These are phyloP conservation scores for Oreochromis spilurus DNA, from an alignment of 2,113 vertebrate genomes.

Conservation along the genomic window DNA sequence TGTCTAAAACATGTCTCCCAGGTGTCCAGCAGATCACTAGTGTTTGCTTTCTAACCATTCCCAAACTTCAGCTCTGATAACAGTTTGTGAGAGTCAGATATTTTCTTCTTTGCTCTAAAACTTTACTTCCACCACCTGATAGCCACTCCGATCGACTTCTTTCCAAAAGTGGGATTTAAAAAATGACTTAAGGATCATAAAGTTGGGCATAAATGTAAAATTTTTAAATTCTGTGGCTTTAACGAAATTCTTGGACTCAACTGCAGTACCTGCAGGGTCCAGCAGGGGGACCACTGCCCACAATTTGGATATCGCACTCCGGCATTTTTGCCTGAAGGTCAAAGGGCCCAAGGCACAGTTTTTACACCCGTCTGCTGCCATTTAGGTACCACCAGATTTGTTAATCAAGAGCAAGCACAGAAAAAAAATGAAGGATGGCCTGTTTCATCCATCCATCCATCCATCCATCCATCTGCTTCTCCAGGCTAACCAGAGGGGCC, in stretches of 20 bases:
- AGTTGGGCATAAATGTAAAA: not conserved
- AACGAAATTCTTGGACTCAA: no score
- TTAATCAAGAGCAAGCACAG: not conserved
- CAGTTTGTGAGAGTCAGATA: accelerated
- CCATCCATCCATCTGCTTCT: not conserved
- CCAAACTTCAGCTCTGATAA: not conserved
- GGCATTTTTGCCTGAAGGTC: not conserved
- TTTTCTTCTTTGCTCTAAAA: not conserved
- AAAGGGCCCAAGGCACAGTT: not conserved
- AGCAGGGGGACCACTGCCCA: not conserved
- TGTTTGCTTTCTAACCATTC: not conserved
- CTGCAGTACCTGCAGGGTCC: not conserved
- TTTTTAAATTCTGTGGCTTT: not conserved
- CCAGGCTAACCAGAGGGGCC: not conserved
- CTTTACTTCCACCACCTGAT: not conserved
- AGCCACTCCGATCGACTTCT: not conserved
- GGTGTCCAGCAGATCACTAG: not conserved
- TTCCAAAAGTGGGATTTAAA: accelerated
- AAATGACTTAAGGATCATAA: not conserved
- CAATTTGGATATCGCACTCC: not conserved
- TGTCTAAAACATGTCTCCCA: not conserved
- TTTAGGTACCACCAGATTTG: not conserved
- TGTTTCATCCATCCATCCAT: not conserved
- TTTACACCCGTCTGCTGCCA: not conserved
- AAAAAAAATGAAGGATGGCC: no score